Evolutionary conservation across 2,113 vertebrate genomes (phyloP).

Genomic region (Raja brachyura): DNA sequence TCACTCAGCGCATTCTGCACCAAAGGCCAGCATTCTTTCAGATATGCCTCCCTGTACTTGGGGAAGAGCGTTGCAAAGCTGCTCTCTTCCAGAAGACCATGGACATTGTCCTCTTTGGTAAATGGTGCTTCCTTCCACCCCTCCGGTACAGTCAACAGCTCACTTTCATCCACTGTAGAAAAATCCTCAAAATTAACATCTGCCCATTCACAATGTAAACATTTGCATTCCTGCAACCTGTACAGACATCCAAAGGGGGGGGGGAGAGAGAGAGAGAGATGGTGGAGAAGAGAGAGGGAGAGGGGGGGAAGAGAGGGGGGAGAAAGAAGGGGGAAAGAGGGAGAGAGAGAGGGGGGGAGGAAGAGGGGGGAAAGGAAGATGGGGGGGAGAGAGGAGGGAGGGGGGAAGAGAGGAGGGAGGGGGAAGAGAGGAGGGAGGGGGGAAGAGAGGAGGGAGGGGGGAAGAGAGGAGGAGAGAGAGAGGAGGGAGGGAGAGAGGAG

Average conservation of each 20-base stretch:
- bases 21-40: conserved; percentile 92
- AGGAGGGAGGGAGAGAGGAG: too few species aligned
- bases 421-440: too few species aligned
- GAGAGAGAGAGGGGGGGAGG: too few species aligned
- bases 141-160: conserved; percentile 84
- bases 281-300: too few species aligned
- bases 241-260: not conserved
- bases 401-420: too few species aligned
- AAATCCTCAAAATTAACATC: not conserved
- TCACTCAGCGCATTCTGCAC: conserved; percentile 83
- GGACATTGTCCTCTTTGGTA: conserved; percentile 79
- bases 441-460: too few species aligned
- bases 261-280: too few species aligned
- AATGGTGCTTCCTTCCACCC: conserved; percentile 86
- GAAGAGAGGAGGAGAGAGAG: too few species aligned
- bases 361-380: too few species aligned
- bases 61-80: conserved; percentile 95
- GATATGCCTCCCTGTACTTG: conserved; percentile 85
- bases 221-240: not conserved
- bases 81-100: conserved; percentile 86
- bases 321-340: too few species aligned
- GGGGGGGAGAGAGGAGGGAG: too few species aligned
- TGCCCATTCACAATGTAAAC: not conserved
- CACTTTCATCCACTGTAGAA: conserved; percentile 59
- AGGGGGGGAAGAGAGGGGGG: too few species aligned